Conservation (phyloP, 2,113 vertebrate species). For the Setophaga kirtlandii region DNA sequence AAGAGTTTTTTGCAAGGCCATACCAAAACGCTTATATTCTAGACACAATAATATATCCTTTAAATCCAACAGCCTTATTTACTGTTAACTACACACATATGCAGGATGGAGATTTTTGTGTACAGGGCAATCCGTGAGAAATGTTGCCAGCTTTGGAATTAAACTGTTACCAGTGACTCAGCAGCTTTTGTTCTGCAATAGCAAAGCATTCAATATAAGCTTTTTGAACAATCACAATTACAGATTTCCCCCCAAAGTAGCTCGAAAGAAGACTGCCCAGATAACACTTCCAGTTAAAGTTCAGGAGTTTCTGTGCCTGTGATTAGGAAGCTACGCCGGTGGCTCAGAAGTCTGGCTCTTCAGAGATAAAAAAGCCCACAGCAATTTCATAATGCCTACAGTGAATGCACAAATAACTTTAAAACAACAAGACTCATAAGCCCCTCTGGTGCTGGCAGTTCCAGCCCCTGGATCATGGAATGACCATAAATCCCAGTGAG, state of each 20-base stretch:
- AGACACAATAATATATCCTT: not conserved
- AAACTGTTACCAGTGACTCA: not conserved
- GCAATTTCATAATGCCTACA: not conserved
- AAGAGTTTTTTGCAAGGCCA: not conserved
- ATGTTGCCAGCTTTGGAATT: not conserved
- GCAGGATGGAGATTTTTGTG: not conserved
- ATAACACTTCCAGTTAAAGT: not conserved
- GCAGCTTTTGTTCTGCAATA: not conserved
- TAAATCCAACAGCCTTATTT: not conserved
- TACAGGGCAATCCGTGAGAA: not conserved
- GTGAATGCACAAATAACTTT: slow-evolving; percentile 9
- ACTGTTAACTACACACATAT: not conserved
- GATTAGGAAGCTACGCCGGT: not conserved
- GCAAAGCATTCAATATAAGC: not conserved
- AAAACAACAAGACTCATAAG: not conserved
- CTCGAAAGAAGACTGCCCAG: not conserved
- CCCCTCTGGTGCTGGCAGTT: not conserved
- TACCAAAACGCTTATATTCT: not conserved
- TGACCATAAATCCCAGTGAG: not conserved
- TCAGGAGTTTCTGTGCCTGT: not conserved
- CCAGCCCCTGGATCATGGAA: not conserved
- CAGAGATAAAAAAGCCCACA: not conserved
- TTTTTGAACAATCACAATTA: not conserved
- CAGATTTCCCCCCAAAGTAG: not conserved
- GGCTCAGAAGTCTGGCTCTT: not conserved